Conservation (phyloP, 2,113 vertebrate genomes). For the Pogona vitticeps region DNA sequence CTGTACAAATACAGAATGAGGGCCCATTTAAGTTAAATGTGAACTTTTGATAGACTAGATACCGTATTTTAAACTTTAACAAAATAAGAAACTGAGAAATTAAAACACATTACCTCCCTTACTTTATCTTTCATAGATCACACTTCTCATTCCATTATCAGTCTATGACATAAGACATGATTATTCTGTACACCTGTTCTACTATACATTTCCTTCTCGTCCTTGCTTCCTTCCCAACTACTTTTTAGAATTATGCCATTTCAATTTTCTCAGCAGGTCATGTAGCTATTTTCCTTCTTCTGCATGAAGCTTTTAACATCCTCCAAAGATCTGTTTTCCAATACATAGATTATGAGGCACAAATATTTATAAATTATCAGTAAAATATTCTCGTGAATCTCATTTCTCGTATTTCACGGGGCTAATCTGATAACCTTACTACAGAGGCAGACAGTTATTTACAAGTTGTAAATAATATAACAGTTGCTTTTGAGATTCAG, state of each 20-base stretch:
- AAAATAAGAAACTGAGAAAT: not conserved
- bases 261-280: not conserved
- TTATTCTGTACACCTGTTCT: not conserved
- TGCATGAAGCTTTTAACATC: not conserved
- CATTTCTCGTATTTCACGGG: no score
- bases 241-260: not conserved
- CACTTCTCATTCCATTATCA: not conserved
- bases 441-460: not conserved
- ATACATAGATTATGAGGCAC: not conserved
- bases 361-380: not conserved
- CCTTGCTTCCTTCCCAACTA: not conserved
- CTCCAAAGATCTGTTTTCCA: not conserved
- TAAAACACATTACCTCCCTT: not conserved
- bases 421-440: not conserved
- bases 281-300: not conserved
- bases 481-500: not conserved
- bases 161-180: not conserved
- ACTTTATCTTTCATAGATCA: conserved; percentile 2
- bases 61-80: conserved; percentile 20
- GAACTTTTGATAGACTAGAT: not conserved
- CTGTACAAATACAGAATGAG: not conserved
- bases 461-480: not conserved
- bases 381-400: not conserved
- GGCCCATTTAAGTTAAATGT: conserved; percentile 2
- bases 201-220: not conserved